phyloP scores from a whole-genome alignment of 2,888 invertebrate species.

The Microctonus hyperodae region DNA sequence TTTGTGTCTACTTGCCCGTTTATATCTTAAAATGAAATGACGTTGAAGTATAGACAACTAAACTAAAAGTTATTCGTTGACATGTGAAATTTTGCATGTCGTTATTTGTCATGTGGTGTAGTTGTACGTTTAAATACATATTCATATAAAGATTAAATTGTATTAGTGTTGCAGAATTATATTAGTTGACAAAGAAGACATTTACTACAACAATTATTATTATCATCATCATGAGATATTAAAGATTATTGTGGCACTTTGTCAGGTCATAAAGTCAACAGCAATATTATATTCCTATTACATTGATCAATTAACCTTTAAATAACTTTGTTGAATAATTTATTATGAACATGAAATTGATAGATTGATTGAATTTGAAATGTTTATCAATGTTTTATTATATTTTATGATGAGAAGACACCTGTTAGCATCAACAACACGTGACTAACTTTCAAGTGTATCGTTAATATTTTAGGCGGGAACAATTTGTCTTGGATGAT shows the following conservation, averaged over 20 bases:
- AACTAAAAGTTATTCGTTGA: conserved; percentile 14
- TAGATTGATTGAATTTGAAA: conserved; percentile 1
- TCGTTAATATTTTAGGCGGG: neutral
- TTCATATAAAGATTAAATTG: neutral
- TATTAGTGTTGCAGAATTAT: neutral
- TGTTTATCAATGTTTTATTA: neutral
- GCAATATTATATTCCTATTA: neutral
- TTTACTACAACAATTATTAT: too few relatives aligned
- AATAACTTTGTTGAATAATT: neutral
- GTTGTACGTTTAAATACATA: neutral
- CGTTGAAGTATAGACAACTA: conserved; percentile 6
- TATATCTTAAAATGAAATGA: conserved; percentile 2
- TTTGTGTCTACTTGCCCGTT: conserved; percentile 11
- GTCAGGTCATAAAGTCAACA: conserved; percentile 8
- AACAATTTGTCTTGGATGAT: neutral
- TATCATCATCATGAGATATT: too few relatives aligned
- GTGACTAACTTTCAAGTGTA: neutral
- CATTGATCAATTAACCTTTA: conserved; percentile 3
- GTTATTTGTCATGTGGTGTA: conserved; percentile 13
- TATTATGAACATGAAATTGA: neutral
- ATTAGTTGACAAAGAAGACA: neutral
- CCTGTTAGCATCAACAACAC: conserved; percentile 4
- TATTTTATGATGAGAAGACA: neutral
- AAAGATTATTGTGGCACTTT: conserved; percentile 1
- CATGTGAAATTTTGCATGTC: conserved; percentile 9